A percentile compares a stretch with the other conserved stretches of the same genome.
Conservation (phyloP, 1,140 invertebrate species). For the Brachionus paranguensis region DNA sequence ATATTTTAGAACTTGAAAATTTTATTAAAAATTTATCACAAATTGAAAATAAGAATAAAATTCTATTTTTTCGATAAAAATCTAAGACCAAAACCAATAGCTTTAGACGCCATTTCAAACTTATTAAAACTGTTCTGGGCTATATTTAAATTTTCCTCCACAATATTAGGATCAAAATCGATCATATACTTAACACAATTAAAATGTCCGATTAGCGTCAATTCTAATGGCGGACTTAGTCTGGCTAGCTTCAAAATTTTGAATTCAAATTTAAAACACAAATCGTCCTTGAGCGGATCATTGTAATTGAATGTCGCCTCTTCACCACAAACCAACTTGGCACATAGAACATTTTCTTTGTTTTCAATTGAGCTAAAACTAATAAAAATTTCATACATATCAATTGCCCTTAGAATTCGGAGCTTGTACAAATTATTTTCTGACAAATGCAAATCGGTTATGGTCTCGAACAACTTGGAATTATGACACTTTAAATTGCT, state of each 20-base stretch:
- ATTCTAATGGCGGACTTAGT: background rate
- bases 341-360: background rate
- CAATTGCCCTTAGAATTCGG: background rate
- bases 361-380: background rate
- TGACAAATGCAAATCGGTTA: background rate
- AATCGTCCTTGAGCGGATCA: background rate
- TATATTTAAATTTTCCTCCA: background rate
- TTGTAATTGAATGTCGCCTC: background rate
- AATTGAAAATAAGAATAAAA: no score
- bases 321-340: background rate
- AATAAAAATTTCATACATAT: background rate
- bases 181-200: background rate
- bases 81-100: background rate
- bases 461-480: background rate
- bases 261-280: background rate
- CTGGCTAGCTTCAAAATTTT: background rate
- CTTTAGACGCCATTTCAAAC: background rate
- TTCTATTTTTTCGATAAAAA: background rate
- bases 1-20: no score
- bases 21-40: no score
- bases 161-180: background rate
- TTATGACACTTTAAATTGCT: background rate
- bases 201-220: background rate
- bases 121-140: background rate
- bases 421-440: background rate